Percentiles rank a stretch among this genome's conserved stretches.
Conservation (phyloP, 2,113 vertebrate species). For the Balaeniceps rex region DNA sequence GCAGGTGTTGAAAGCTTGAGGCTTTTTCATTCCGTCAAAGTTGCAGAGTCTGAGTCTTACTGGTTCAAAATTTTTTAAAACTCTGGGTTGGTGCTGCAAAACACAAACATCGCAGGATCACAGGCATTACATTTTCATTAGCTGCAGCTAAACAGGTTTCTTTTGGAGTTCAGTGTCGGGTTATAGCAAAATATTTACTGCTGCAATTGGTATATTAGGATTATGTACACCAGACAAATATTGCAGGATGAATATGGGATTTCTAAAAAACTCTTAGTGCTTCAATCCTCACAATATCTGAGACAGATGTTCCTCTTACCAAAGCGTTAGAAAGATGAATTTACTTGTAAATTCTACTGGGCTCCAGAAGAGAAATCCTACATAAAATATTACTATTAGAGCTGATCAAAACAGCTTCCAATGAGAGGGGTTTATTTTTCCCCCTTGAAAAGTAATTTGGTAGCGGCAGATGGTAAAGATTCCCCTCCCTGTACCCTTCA, state of each 20-base stretch:
- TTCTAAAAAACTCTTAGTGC: not conserved
- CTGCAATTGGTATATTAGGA: not conserved
- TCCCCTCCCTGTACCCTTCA: not conserved
- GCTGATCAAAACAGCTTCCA: slow-evolving; percentile 35
- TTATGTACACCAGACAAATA: not conserved
- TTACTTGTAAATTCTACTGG: not conserved
- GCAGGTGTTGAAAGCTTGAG: slow-evolving; percentile 54
- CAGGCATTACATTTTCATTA: slow-evolving; percentile 14
- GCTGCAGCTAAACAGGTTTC: slow-evolving; percentile 7
- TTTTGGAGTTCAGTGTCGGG: not conserved
- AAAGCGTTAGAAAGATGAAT: slow-evolving; percentile 13
- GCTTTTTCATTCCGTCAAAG: slow-evolving; percentile 44
- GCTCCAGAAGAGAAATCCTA: slow-evolving; percentile 32
- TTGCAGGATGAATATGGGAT: not conserved
- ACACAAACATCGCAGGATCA: not conserved
- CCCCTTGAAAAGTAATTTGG: slow-evolving; percentile 44
- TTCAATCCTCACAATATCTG: not conserved
- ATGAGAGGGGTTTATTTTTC: slow-evolving; percentile 28
- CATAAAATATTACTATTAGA: slow-evolving; percentile 41
- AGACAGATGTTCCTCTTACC: slow-evolving; percentile 44
- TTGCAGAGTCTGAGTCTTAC: not conserved
- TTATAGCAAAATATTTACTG: slow-evolving; percentile 1
- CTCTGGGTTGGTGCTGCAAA: not conserved
- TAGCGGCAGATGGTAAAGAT: slow-evolving; percentile 48
- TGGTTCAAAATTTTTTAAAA: slow-evolving; percentile 6